These are phyloP conservation scores for Cydia pomonella DNA, from an alignment of 1,140 invertebrate species.

Conservation along the genomic window DNA sequence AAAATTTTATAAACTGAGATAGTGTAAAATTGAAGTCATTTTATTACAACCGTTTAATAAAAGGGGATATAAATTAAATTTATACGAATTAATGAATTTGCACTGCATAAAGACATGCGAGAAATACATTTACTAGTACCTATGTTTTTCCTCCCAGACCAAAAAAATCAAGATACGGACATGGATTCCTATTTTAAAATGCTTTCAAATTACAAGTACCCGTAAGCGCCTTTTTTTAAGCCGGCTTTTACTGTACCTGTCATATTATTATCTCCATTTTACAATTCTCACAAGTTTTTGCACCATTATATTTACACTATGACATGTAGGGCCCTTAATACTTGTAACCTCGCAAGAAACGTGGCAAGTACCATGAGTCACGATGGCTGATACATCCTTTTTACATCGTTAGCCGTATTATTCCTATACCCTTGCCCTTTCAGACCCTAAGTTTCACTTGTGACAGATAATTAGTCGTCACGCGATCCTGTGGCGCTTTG, in stretches of 20 bases:
- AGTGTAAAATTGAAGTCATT: too few relatives aligned
- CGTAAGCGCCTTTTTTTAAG: neutral
- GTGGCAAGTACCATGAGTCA: neutral
- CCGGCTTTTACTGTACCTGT: neutral
- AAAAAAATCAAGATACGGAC: neutral
- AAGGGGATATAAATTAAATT: too few relatives aligned
- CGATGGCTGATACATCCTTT: neutral
- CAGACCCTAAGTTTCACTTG: conserved; percentile 28
- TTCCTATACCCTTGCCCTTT: conserved; percentile 24
- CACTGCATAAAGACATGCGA: too few relatives aligned
- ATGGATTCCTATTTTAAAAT: neutral
- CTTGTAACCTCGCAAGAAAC: neutral
- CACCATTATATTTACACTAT: conserved; percentile 1
- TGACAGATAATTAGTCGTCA: conserved; percentile 28
- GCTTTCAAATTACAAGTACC: neutral
- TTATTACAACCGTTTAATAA: too few relatives aligned
- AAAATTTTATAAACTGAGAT: too few relatives aligned
- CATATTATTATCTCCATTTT: conserved; percentile 4
- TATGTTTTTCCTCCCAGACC: too few relatives aligned
- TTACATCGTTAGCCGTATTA: neutral
- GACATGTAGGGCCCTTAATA: neutral
- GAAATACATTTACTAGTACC: too few relatives aligned
- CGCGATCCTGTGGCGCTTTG: conserved; percentile 13
- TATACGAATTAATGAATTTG: too few relatives aligned
- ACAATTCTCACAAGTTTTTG: conserved; percentile 19